Evolutionary conservation across 2,113 vertebrate species (phyloP).

Genomic region (Eulemur rufifrons): DNA sequence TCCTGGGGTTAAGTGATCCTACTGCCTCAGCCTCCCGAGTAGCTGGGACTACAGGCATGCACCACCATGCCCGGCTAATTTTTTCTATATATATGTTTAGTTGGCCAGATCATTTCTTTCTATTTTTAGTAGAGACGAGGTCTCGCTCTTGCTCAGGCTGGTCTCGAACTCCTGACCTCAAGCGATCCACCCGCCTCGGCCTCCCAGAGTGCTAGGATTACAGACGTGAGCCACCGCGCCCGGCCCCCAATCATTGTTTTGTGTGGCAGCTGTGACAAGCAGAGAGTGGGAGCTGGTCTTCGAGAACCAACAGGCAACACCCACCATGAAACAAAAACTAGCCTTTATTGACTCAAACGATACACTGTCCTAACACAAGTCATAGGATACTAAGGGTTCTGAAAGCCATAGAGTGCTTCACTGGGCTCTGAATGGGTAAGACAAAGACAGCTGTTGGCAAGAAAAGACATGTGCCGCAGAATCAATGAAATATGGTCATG

Average conservation of each 20-base stretch:
- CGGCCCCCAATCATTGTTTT: background rate
- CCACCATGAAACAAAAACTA: background rate
- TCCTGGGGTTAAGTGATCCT: too few relatives aligned
- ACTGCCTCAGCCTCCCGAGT: too few relatives aligned
- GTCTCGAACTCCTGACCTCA: too few relatives aligned
- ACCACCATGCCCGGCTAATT: too few relatives aligned
- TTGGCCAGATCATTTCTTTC: too few relatives aligned
- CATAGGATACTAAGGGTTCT: background rate
- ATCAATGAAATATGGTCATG: background rate
- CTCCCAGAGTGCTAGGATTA: too few relatives aligned
- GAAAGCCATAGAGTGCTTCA: background rate
- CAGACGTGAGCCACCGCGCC: too few relatives aligned
- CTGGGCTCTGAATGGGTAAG: background rate
- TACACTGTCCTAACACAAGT: background rate
- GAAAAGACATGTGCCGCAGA: background rate
- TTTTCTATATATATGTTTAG: too few relatives aligned
- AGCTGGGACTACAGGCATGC: too few relatives aligned
- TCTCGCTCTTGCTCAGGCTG: too few relatives aligned
- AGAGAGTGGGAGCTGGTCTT: background rate
- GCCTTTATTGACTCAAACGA: background rate
- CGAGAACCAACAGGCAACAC: background rate
- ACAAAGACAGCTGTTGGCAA: background rate
- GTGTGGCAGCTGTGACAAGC: background rate
- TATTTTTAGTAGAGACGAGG: too few relatives aligned
- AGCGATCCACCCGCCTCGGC: too few relatives aligned